Evolutionary conservation across 2,888 invertebrate genomes (phyloP), one percentile per base, ranked within the genome.

Genomic region (Thymelicus acteon): DNA sequence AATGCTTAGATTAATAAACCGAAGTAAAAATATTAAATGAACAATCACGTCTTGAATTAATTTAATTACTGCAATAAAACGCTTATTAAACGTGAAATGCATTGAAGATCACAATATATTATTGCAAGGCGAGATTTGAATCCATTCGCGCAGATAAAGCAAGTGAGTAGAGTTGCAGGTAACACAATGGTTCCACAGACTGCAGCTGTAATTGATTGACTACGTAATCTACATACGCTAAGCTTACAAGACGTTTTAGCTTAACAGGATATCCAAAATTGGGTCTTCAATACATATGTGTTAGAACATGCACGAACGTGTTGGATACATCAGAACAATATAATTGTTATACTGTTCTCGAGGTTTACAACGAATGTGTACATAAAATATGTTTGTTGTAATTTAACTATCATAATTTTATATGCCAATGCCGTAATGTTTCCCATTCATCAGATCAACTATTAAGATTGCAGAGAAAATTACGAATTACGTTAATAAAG

Each of bases 221-320:
- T 60, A 64, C 58, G 63, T 60, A 60, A 64, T 70, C 70, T 70
- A 48, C 39, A 60, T 49, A 52, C 70, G n/a, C 31, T 64, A 60
- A 71, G 70, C 70, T 71, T 60, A 71, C 64, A 64, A 71, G 70
- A 71, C 70, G 52, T 65, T 71, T 71, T 60, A 65, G 70, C 60
- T 70, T 64, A 65, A 65, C 70, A 71, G 52, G 48, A n/a, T 70
- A 65, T 31, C 60, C 24, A 44, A 60, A 71, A 60, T 57, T 64
- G 61, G 60, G 19, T 49, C 13, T 57, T 37, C 24, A 47, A 52
- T 47, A 58, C n/a, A 58, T 47, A 48, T 44, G n/a, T 66, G 66
- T n/a, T 37, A 31, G 15, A 13, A 57, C 65, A 24, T 24, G 37
- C 49, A 63, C 15, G 19, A 15, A 19, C 52, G 19, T 49, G 0